Conservation (phyloP, 2,797 vertebrate genomes). For the Microchirus variegatus region DNA sequence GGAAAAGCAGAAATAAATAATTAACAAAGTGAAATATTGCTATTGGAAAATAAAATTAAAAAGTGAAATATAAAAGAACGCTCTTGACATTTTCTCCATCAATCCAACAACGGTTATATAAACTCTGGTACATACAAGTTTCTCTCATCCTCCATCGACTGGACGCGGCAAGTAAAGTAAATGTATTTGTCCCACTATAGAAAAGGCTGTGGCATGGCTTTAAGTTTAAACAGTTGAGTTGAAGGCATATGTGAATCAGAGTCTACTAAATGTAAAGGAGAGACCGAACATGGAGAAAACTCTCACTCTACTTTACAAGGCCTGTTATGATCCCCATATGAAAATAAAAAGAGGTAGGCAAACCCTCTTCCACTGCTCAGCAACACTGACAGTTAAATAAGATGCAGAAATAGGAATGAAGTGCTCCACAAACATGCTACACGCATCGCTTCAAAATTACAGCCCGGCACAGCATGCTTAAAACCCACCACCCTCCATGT, state of each 20-base stretch:
- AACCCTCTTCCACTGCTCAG: constrained; percentile 53
- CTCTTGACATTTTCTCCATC: neutral
- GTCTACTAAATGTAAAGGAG: constrained; percentile 51
- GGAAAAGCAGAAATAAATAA: constrained; percentile 13
- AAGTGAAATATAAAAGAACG: neutral
- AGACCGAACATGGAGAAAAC: constrained; percentile 40
- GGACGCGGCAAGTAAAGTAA: too few species aligned
- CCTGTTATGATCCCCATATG: constrained; percentile 52
- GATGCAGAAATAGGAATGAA: constrained; percentile 46
- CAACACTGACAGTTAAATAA: constrained; percentile 30
- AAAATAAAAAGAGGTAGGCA: constrained; percentile 73
- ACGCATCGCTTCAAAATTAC: constrained; percentile 51
- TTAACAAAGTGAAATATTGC: constrained; percentile 29
- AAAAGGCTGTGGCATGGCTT: too few species aligned
- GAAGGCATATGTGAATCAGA: constrained; percentile 70
- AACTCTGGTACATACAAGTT: neutral
- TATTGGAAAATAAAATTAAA: constrained; percentile 29
- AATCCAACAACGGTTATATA: constrained; percentile 6
- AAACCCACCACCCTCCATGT: constrained; percentile 32
- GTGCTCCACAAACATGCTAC: constrained; percentile 60
- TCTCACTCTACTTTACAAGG: constrained; percentile 53
- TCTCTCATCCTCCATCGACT: too few species aligned
- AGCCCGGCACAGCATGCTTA: constrained; percentile 57
- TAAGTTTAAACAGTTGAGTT: constrained; percentile 20
- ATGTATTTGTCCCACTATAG: too few species aligned